Evolutionary conservation across 1,140 invertebrate genomes (phyloP), one percentile per base, ranked within the genome.

Genomic region (Drosophila arawakana): DNA sequence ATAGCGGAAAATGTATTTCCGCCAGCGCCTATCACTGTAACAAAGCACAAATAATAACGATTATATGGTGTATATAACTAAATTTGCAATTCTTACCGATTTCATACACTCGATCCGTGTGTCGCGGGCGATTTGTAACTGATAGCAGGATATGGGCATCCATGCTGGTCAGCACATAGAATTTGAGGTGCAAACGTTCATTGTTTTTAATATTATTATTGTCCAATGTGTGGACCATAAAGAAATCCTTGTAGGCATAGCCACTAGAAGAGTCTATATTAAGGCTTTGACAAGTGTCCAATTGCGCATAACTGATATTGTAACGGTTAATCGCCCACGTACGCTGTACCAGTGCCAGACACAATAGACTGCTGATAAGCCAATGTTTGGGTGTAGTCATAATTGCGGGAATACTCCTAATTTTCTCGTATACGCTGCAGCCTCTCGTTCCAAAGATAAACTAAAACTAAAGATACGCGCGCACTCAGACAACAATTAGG

Each of bases 121-220:
- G 6, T 2, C 84, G 62, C 0, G 84, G 85, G 7, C 39, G 50
- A 34, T 73, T 78, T 3, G 75, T 91, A 11, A 81, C 81, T 11
- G 85, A 81, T 0, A 92, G 74, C 49, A 92, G 72, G n/a, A 92
- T 91, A 43, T 92, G 91, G 1, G 91, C 91, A 81, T 92, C 91
- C 85, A 82, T 92, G 46, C 71, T 65, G 39, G 91, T 82, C 37
- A 91, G 50, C 4, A 92, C 91, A 71, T 92, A 92, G 11, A 92
- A 92, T 47, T 91, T 92, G 18, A 92, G 68, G 58, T 91, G 91
- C n/a, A 92, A 34, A 0, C 84, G 67, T 59, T 91, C 76, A 18
- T 84, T 80, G 1, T n/a, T 21, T 9, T 59, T 62, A 2, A 61
- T 41, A 37, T 78, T 89, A 41, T 91, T 91, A 46, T 92, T 91